Conservation (phyloP, 2,113 vertebrate genomes). For the Zosterops japonicus region DNA sequence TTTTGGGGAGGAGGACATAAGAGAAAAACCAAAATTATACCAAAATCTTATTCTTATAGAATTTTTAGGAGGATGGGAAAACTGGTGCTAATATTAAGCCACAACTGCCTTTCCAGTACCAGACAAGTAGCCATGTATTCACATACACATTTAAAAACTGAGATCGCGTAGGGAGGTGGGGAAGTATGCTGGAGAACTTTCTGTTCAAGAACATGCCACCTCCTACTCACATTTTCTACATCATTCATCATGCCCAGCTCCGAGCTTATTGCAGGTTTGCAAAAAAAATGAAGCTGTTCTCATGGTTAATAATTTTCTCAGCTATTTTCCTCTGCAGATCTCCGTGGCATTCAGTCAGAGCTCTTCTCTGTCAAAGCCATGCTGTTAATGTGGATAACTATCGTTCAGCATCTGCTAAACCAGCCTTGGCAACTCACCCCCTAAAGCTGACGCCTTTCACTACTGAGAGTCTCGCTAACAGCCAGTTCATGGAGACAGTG, state of each 20-base stretch:
- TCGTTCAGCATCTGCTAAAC: not conserved
- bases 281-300: not conserved
- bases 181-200: slow-evolving; percentile 47
- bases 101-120: not conserved
- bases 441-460: not conserved
- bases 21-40: not conserved
- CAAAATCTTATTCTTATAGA: not conserved
- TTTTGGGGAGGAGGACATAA: rapidly evolving
- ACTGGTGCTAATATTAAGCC: not conserved
- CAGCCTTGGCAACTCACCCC: not conserved
- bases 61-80: not conserved
- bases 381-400: not conserved
- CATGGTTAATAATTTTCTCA: slow-evolving; percentile 13
- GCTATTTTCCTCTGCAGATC: not conserved
- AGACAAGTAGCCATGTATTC: not conserved
- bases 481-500: not conserved
- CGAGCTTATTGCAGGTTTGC: not conserved
- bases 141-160: slow-evolving; percentile 13
- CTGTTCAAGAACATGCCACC: slow-evolving; percentile 61
- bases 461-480: not conserved
- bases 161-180: slow-evolving; percentile 29
- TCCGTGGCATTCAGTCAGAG: not conserved
- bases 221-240: slow-evolving; percentile 45
- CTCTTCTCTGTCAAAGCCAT: not conserved
- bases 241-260: slow-evolving; percentile 21